Conservation (phyloP, 2,113 vertebrate genomes). For the Eolophus roseicapilla region DNA sequence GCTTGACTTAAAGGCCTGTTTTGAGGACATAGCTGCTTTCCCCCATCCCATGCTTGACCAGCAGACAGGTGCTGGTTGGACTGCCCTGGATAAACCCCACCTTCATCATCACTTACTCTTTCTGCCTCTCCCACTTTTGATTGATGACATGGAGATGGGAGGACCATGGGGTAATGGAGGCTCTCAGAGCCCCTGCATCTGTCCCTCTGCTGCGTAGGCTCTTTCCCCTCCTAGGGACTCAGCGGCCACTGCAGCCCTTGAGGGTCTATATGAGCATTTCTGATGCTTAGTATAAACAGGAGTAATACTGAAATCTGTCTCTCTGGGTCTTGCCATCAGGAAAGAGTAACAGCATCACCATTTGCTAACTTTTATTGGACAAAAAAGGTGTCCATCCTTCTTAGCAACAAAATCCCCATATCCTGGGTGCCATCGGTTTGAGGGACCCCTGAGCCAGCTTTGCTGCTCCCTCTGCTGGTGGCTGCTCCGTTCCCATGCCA, state of each 20-base stretch:
- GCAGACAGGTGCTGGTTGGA: neutral
- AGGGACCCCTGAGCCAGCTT: neutral
- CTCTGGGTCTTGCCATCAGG: neutral
- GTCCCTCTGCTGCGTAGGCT: neutral
- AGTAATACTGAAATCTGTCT: rapidly evolving
- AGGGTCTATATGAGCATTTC: neutral
- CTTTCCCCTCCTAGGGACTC: too few relatives aligned
- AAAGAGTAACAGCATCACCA: neutral
- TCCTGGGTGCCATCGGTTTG: rapidly evolving
- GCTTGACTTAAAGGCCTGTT: neutral
- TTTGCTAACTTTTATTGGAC: neutral
- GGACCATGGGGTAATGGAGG: too few relatives aligned
- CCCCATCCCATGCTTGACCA: neutral
- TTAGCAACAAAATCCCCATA: neutral
- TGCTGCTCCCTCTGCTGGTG: constrained; percentile 17
- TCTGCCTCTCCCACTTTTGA: neutral
- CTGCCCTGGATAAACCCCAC: neutral
- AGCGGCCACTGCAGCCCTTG: rapidly evolving
- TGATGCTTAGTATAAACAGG: rapidly evolving
- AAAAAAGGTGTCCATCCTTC: neutral
- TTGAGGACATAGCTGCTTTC: neutral
- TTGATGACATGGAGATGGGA: rapidly evolving
- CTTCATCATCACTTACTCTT: neutral
- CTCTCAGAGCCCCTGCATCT: rapidly evolving
- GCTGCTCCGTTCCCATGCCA: rapidly evolving